A percentile compares a stretch with the other conserved stretches of the same genome.
Evolutionary conservation across 2,797 vertebrate genomes (phyloP).

Genomic region (Schizopygopsis malacanthus): DNA sequence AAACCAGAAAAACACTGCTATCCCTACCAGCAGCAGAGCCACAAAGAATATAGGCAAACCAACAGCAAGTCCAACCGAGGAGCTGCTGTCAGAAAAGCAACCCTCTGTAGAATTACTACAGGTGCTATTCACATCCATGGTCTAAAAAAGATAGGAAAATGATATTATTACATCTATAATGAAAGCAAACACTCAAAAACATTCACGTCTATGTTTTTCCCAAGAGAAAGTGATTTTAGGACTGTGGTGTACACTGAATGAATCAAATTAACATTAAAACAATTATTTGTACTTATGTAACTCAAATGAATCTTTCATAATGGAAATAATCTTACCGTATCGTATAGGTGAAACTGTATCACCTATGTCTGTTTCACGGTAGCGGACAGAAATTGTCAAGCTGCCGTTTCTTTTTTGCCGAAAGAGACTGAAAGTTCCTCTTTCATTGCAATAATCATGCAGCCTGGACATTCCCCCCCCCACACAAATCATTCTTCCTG

Average conservation of each 20-base stretch:
- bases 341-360: not conserved
- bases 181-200: not conserved
- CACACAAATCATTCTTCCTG: constrained; percentile 35
- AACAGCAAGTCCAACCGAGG: constrained; percentile 15
- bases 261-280: constrained; percentile 1
- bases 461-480: constrained; percentile 33
- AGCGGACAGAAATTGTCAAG: not conserved
- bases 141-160: constrained; percentile 8
- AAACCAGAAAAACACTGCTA: constrained; percentile 53
- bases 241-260: not conserved
- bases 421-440: constrained; percentile 33
- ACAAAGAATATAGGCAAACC: constrained; percentile 68
- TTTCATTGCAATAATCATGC: constrained; percentile 24
- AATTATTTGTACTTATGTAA: not conserved
- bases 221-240: constrained; percentile 2
- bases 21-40: constrained; percentile 34
- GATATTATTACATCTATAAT: not conserved
- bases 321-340: constrained; percentile 13
- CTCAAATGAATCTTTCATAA: not conserved
- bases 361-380: not conserved
- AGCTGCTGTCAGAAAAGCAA: fast-evolving
- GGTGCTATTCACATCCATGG: not conserved
- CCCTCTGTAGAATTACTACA: fast-evolving
- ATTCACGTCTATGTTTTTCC: not conserved
- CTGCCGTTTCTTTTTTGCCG: constrained; percentile 24